Conservation (phyloP, 2,888 invertebrate species). For the Microctonus aethiopoides region DNA sequence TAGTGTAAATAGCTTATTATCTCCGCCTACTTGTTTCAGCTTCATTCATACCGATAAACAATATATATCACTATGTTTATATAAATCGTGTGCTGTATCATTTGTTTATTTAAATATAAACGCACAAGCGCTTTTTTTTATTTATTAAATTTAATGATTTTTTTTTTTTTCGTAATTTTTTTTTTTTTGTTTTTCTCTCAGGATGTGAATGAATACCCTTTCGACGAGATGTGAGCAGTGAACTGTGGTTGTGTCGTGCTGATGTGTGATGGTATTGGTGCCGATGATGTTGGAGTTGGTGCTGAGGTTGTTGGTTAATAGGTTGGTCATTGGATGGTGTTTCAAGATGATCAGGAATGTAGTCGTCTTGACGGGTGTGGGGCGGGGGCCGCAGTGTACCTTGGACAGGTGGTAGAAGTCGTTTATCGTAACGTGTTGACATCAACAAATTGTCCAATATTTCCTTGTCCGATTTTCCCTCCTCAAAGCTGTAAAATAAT, state of each 20-base stretch:
- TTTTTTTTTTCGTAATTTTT: constrained; percentile 8
- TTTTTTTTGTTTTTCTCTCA: constrained; percentile 18
- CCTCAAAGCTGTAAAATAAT: constrained; percentile 79
- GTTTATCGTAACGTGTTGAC: constrained; percentile 91
- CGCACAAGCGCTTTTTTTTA: background rate
- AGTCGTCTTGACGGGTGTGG: constrained; percentile 64
- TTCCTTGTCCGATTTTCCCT: constrained; percentile 92
- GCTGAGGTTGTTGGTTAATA: constrained; percentile 57
- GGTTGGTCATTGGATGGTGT: constrained; percentile 53
- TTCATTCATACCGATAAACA: background rate
- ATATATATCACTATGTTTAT: too few relatives aligned
- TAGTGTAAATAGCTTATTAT: background rate
- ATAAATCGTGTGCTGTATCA: background rate
- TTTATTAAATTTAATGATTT: background rate
- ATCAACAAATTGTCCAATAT: constrained; percentile 90
- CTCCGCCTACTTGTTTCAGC: background rate
- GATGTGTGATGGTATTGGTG: constrained; percentile 61
- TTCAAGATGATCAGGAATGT: constrained; percentile 60
- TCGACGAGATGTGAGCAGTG: constrained; percentile 64
- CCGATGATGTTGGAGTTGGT: constrained; percentile 62
- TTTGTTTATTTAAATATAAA: background rate
- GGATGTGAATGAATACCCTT: constrained; percentile 58
- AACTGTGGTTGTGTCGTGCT: constrained; percentile 66
- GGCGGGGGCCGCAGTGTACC: constrained; percentile 72
- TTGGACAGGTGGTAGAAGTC: constrained; percentile 90